Evolutionary conservation across 2,113 vertebrate genomes (phyloP).

Genomic region (Cryptomyrus ogoouensis): DNA sequence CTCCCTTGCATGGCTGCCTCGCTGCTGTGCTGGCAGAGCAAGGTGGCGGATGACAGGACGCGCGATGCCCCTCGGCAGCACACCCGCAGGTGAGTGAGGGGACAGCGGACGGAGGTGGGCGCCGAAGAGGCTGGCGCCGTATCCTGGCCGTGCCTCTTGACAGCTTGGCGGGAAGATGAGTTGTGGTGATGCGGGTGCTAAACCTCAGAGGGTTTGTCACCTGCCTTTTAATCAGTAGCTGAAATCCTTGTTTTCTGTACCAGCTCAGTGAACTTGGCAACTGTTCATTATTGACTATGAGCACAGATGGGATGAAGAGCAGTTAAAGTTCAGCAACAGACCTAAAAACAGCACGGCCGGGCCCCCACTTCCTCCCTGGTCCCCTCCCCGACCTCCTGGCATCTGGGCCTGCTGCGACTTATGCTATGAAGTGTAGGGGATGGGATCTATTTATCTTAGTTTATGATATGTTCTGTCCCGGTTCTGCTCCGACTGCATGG

Average conservation of each 20-base stretch:
- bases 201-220: not conserved
- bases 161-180: not conserved
- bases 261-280: not conserved
- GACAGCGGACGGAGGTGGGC: not conserved
- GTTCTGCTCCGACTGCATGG: not conserved
- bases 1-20: slow-evolving; percentile 48
- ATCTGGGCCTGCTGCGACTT: slow-evolving; percentile 4
- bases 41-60: slow-evolving; percentile 56
- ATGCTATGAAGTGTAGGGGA: not conserved
- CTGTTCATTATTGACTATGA: not conserved
- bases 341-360: not conserved
- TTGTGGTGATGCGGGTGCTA: not conserved
- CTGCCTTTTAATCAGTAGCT: not conserved
- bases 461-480: not conserved
- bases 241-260: not conserved
- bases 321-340: not conserved
- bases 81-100: slow-evolving; percentile 57
- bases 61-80: slow-evolving; percentile 51
- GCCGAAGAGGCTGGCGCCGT: not conserved
- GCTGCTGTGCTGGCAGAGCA: slow-evolving; percentile 63
- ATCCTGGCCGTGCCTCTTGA: not conserved
- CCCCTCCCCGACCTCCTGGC: slow-evolving; percentile 2
- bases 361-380: not conserved
- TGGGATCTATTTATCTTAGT: not conserved
- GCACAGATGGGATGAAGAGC: not conserved